These are phyloP conservation scores for Ranitomeya imitator DNA, from an alignment of 2,113 vertebrate species.

Conservation along the genomic window DNA sequence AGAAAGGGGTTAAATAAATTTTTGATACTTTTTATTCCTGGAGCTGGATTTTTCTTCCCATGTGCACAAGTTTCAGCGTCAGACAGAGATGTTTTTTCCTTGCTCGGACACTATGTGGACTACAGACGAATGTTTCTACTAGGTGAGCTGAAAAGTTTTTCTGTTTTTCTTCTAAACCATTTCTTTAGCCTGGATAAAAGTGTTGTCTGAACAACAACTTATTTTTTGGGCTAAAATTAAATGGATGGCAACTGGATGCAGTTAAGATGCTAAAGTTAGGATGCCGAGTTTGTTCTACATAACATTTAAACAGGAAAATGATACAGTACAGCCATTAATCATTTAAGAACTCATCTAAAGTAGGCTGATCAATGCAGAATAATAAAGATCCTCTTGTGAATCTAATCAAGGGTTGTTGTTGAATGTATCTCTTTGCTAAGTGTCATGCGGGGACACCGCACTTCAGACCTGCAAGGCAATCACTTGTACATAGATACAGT, in stretches of 20 bases:
- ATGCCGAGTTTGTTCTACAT: neutral
- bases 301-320: neutral
- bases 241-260: neutral
- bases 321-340: neutral
- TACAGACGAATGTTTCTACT: no score
- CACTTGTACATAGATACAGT: neutral
- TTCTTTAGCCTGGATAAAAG: no score
- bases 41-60: no score
- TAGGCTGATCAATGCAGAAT: constrained; percentile 15
- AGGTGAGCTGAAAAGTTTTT: no score
- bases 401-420: constrained; percentile 28
- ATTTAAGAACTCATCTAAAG: neutral
- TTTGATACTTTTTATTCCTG: no score
- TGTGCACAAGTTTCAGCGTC: no score
- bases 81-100: no score
- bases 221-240: neutral
- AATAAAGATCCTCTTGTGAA: constrained; percentile 27
- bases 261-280: neutral
- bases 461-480: neutral
- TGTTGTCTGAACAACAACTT: no score
- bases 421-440: neutral
- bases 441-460: neutral
- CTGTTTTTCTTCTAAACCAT: no score
- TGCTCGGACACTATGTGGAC: no score
- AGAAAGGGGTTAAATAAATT: no score